Evolutionary conservation across 2,113 vertebrate species (phyloP).

Genomic region (Monopterus albus): DNA sequence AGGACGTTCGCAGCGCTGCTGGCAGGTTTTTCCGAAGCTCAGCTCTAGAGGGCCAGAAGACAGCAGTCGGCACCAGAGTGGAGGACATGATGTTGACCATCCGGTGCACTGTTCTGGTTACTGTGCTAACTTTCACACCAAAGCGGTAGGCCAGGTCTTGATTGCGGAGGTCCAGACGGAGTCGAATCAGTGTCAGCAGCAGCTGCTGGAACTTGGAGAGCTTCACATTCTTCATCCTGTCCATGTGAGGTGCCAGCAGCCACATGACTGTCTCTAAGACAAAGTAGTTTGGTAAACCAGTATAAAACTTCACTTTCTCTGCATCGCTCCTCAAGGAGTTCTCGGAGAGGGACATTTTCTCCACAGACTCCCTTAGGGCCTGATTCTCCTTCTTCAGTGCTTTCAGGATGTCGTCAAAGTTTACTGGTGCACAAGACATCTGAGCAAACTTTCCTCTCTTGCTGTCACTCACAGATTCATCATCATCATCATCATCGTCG

Average conservation of each 20-base stretch:
- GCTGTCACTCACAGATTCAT: slow-evolving; percentile 54
- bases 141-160: slow-evolving; percentile 84
- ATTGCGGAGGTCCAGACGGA: slow-evolving; percentile 81
- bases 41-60: slow-evolving; percentile 81
- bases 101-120: slow-evolving; percentile 77
- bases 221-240: slow-evolving; percentile 73
- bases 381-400: slow-evolving; percentile 79
- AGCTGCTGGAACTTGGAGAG: slow-evolving; percentile 84
- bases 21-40: slow-evolving; percentile 83
- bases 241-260: slow-evolving; percentile 82
- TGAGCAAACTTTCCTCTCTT: slow-evolving; percentile 56
- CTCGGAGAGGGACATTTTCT: slow-evolving; percentile 81
- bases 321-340: slow-evolving; percentile 79
- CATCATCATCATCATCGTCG: slow-evolving; percentile 20
- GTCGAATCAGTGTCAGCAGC: slow-evolving; percentile 81
- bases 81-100: slow-evolving; percentile 83
- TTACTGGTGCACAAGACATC: slow-evolving; percentile 19
- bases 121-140: slow-evolving; percentile 76
- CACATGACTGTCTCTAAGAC: slow-evolving; percentile 84
- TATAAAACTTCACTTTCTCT: slow-evolving; percentile 83
- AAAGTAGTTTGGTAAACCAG: slow-evolving; percentile 82
- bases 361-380: slow-evolving; percentile 77
- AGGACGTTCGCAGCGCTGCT: slow-evolving; percentile 61
- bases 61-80: slow-evolving; percentile 80
- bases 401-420: slow-evolving; percentile 71